phyloP scores from a whole-genome alignment of 1,140 invertebrate genomes.

The Augochlora pura region DNA sequence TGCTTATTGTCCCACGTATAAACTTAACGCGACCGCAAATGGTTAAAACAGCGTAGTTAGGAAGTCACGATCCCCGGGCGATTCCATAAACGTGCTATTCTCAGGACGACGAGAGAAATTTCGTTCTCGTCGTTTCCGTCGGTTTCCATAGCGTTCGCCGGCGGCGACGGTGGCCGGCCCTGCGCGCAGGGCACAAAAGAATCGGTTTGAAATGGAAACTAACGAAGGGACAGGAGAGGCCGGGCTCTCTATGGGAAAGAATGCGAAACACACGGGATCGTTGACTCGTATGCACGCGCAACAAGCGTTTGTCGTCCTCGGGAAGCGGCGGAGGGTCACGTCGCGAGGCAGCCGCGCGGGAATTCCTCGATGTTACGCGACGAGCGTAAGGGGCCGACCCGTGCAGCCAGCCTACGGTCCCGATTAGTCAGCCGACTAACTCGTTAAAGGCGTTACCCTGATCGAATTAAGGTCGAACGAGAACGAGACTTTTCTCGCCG shows the following conservation, averaged over 20 bases:
- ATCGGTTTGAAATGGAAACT: too few relatives aligned
- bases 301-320: slow-evolving; percentile 7
- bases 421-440: slow-evolving; percentile 48
- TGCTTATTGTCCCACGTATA: too few relatives aligned
- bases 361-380: slow-evolving; percentile 12
- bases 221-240: not conserved
- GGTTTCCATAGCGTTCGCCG: too few relatives aligned
- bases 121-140: too few relatives aligned
- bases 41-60: too few relatives aligned
- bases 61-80: too few relatives aligned
- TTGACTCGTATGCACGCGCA: slow-evolving; percentile 20
- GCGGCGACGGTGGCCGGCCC: too few relatives aligned
- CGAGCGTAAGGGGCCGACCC: not conserved
- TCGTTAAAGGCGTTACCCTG: slow-evolving; percentile 45
- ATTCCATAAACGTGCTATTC: too few relatives aligned
- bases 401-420: not conserved
- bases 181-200: too few relatives aligned
- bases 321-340: not conserved
- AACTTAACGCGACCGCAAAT: too few relatives aligned
- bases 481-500: slow-evolving; percentile 54
- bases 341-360: not conserved
- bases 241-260: not conserved
- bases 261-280: slow-evolving; percentile 19
- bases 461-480: slow-evolving; percentile 60
- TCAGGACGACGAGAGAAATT: too few relatives aligned